Conservation (phyloP, 2,113 vertebrate genomes). For the Hippocampus guttulatus region DNA sequence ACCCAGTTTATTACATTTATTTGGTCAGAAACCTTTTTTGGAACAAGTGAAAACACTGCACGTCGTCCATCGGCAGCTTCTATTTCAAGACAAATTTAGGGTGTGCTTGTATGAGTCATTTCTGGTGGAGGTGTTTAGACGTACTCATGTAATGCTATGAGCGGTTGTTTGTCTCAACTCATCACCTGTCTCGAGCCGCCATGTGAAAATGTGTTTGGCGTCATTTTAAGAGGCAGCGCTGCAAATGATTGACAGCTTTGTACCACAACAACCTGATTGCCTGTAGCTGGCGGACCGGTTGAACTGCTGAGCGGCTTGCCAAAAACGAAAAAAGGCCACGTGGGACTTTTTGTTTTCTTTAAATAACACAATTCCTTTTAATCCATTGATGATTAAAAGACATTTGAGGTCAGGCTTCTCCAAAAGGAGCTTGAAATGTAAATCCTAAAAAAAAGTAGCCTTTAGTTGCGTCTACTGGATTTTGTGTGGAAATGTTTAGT, state of each 20-base stretch:
- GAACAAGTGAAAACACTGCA: not conserved
- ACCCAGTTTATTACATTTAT: constrained; percentile 17
- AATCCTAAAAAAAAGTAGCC: not conserved
- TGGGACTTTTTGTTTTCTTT: not conserved
- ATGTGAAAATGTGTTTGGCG: not conserved
- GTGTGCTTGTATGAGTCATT: not conserved
- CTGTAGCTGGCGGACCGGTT: not conserved
- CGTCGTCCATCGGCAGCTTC: not conserved
- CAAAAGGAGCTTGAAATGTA: not conserved
- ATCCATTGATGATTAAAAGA: not conserved
- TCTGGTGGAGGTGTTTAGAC: not conserved
- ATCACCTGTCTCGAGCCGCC: constrained; percentile 6
- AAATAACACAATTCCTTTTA: not conserved
- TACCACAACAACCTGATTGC: not conserved
- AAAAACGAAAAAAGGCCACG: not conserved
- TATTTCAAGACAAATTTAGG: constrained; percentile 5
- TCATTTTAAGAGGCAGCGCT: not conserved
- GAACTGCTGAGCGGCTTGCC: constrained; percentile 2
- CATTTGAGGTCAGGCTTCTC: not conserved
- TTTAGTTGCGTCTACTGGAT: not conserved
- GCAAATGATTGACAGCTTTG: constrained; percentile 11
- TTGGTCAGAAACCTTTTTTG: constrained; percentile 1
- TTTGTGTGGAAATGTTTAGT: not conserved
- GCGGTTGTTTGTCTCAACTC: not conserved
- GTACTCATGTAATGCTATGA: not conserved